These are phyloP conservation scores for Phainopepla nitens DNA, from an alignment of 2,113 vertebrate genomes.

Conservation along the genomic window DNA sequence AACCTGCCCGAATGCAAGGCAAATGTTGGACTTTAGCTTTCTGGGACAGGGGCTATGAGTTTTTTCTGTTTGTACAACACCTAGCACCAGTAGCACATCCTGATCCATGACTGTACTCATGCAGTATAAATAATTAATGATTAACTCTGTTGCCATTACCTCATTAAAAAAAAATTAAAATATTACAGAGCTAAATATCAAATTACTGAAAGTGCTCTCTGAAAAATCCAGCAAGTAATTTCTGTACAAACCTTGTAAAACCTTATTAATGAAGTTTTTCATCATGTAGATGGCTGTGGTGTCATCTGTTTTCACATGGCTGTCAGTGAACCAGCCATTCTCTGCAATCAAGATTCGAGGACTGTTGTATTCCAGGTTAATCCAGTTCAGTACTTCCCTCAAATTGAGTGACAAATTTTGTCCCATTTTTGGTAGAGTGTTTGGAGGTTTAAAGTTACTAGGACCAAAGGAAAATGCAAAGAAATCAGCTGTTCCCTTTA, in stretches of 20 bases:
- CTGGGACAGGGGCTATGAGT: not conserved
- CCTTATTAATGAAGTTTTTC: constrained; percentile 92
- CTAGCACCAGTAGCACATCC: not conserved
- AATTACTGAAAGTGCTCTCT: not conserved
- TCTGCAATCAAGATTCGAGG: constrained; percentile 86
- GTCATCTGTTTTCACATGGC: constrained; percentile 83
- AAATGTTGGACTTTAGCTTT: constrained; percentile 34
- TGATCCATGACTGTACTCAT: not conserved
- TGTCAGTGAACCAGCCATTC: constrained; percentile 91
- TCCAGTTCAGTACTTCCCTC: constrained; percentile 85
- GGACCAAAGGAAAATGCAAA: constrained; percentile 96
- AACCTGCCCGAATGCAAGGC: not conserved
- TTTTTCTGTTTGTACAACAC: not conserved
- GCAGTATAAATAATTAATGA: constrained; percentile 20
- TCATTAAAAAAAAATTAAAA: not conserved
- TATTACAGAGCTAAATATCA: not conserved
- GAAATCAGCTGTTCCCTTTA: constrained; percentile 89
- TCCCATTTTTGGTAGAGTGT: constrained; percentile 71
- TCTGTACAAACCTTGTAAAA: constrained; percentile 84
- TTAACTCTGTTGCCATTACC: constrained; percentile 5
- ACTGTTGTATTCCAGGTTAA: constrained; percentile 86
- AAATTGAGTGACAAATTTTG: constrained; percentile 82
- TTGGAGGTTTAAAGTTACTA: constrained; percentile 82
- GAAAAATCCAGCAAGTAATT: not conserved
- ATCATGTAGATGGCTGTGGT: constrained; percentile 88